Percentiles rank a stretch among this genome's conserved stretches.
phyloP scores from a whole-genome alignment of 2,797 vertebrate genomes.

The Dipus sagitta region DNA sequence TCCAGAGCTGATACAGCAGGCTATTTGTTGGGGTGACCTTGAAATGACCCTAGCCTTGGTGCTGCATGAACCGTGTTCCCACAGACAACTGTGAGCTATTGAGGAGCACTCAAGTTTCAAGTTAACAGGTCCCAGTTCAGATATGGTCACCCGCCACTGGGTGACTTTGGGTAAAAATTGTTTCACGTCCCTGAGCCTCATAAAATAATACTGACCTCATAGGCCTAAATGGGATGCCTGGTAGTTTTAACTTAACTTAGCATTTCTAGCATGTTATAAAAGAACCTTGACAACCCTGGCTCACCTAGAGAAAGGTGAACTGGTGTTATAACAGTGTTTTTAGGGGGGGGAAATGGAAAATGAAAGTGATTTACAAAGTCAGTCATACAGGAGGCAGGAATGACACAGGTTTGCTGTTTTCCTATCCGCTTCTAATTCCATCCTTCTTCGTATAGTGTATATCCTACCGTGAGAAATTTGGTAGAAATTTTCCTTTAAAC shows the following conservation, averaged over 20 bases:
- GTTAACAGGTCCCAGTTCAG: not conserved
- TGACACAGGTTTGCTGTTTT: not conserved
- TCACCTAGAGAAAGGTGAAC: not conserved
- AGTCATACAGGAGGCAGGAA: not conserved
- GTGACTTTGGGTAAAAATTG: not conserved
- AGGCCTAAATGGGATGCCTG: not conserved
- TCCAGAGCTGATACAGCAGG: conserved; percentile 75
- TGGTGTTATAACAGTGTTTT: not conserved
- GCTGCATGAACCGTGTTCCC: conserved; percentile 48
- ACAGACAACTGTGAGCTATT: conserved; percentile 55
- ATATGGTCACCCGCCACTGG: not conserved
- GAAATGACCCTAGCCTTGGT: conserved; percentile 65
- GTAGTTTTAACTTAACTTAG: not conserved
- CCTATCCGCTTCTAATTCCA: not conserved
- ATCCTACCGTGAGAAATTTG: not conserved
- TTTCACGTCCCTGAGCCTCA: conserved; percentile 36
- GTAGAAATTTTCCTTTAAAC: not conserved
- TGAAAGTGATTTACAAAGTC: not conserved
- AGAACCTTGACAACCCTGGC: conserved; percentile 31
- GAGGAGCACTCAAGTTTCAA: conserved; percentile 38
- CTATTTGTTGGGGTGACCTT: conserved; percentile 80
- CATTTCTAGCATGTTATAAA: not conserved
- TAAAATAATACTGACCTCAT: not conserved
- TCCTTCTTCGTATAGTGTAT: not conserved
- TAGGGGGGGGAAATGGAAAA: not conserved